phyloP scores from a whole-genome alignment of 2,888 invertebrate genomes.

The Tridacna crocea region DNA sequence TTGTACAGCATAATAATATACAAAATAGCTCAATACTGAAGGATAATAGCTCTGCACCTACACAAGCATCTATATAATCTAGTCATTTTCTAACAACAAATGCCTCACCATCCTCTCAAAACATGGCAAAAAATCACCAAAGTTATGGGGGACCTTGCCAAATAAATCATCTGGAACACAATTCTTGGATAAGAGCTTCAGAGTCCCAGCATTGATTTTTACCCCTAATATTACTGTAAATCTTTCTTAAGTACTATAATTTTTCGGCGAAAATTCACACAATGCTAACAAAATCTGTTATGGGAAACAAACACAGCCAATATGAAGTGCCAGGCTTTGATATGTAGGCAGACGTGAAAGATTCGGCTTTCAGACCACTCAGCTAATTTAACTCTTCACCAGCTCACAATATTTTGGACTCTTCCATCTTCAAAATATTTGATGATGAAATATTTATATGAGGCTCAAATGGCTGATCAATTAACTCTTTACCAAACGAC shows the following conservation, averaged over 20 bases:
- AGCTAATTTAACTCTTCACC: no score
- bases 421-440: no score
- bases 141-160: not conserved
- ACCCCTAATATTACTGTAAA: slow-evolving; percentile 26
- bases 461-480: no score
- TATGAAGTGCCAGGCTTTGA: not conserved
- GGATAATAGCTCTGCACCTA: no score
- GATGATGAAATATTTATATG: no score
- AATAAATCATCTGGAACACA: slow-evolving; percentile 16
- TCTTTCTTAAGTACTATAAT: slow-evolving; percentile 30
- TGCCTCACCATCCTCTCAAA: not conserved
- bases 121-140: not conserved
- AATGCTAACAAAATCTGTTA: slow-evolving; percentile 18
- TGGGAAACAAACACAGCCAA: not conserved
- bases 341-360: no score
- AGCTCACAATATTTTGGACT: no score
- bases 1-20: no score
- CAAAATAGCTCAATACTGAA: no score
- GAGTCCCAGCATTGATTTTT: slow-evolving; percentile 10
- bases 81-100: not conserved
- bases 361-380: no score
- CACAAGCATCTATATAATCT: no score
- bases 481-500: no score
- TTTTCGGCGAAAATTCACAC: slow-evolving; percentile 26
- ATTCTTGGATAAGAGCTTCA: slow-evolving; percentile 20